Conservation (phyloP, 2,888 invertebrate genomes). For the Pristionchus fissidentatus region DNA sequence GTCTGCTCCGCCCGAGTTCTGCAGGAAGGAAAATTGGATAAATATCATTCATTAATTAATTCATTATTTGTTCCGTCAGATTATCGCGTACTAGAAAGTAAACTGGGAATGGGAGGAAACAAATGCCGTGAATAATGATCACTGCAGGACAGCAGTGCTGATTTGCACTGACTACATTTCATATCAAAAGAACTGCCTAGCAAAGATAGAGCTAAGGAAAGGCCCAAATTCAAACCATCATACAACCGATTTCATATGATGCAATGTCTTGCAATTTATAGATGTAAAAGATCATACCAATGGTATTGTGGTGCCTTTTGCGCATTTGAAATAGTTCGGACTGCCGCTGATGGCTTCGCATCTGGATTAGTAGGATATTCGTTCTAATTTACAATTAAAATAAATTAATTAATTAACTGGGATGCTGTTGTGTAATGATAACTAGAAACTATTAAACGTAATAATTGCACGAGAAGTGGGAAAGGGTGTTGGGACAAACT, state of each 20-base stretch:
- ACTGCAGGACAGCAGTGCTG: too few relatives aligned
- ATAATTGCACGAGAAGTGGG: too few relatives aligned
- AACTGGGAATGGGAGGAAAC: too few relatives aligned
- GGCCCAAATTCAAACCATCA: neutral
- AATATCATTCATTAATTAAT: too few relatives aligned
- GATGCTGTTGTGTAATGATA: too few relatives aligned
- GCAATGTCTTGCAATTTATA: neutral
- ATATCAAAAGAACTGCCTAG: neutral
- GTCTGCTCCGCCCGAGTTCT: neutral
- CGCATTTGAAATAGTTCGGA: conserved; percentile 14
- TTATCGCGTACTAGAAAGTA: too few relatives aligned
- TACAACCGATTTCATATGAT: neutral
- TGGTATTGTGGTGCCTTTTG: neutral
- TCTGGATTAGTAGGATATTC: neutral
- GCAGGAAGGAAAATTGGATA: neutral
- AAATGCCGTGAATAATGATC: too few relatives aligned
- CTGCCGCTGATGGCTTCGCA: neutral
- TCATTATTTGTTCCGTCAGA: too few relatives aligned
- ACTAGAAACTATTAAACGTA: too few relatives aligned
- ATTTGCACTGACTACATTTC: too few relatives aligned
- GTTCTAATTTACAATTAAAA: neutral
- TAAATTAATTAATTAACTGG: too few relatives aligned
- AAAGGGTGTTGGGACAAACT: too few relatives aligned
- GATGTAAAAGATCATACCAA: neutral
- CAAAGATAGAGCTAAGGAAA: neutral